A percentile compares a stretch with the other conserved stretches of the same genome.
Conservation (phyloP, 2,113 vertebrate genomes). For the Turdus rufiventris region DNA sequence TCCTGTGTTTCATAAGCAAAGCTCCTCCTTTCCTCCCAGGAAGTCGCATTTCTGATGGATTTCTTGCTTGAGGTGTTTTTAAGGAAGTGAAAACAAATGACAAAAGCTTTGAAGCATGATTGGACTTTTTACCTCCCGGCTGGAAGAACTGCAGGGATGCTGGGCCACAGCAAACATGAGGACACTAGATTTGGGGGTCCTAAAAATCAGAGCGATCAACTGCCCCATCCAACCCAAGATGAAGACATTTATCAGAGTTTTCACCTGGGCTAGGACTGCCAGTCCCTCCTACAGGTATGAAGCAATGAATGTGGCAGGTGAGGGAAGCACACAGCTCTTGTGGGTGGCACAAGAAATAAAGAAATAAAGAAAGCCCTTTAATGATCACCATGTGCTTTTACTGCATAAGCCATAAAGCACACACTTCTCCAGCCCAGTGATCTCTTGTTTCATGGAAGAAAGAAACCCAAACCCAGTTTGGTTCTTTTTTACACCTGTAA, state of each 20-base stretch:
- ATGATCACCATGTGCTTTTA: not conserved
- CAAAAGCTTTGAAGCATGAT: not conserved
- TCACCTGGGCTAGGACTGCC: not conserved
- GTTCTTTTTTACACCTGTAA: not conserved
- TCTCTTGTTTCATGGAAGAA: not conserved
- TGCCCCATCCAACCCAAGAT: not conserved
- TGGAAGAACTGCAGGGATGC: not conserved
- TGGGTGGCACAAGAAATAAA: too few species aligned
- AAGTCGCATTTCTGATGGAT: not conserved
- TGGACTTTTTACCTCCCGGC: not conserved
- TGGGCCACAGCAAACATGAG: not conserved
- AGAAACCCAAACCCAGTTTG: not conserved
- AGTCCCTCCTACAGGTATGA: not conserved
- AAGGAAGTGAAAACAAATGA: slow-evolving; percentile 2
- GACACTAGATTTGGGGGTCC: not conserved
- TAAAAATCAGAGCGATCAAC: not conserved
- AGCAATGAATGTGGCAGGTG: not conserved
- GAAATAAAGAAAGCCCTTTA: not conserved
- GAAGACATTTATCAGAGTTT: not conserved
- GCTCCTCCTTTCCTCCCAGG: not conserved
- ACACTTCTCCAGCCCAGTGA: not conserved
- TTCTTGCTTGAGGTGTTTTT: not conserved
- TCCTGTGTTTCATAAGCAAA: not conserved
- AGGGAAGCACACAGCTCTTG: not conserved
- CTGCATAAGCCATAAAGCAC: not conserved